phyloP scores from a whole-genome alignment of 2,113 vertebrate genomes.

The Barbus barbus region DNA sequence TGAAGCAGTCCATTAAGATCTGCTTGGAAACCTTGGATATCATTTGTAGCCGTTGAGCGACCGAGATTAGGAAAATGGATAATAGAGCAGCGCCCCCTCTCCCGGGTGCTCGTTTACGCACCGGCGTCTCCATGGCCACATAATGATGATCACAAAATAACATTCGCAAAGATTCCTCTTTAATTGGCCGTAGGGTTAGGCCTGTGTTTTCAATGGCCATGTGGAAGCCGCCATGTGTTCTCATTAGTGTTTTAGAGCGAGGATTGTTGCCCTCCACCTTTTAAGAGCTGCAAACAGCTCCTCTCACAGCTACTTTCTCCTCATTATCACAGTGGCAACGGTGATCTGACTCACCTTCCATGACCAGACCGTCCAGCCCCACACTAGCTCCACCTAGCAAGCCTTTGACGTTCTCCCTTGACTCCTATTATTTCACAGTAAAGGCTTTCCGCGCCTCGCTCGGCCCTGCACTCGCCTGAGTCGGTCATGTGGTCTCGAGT shows the following conservation, averaged over 20 bases:
- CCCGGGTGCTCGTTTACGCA: conserved; percentile 10
- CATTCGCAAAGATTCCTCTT: conserved; percentile 35
- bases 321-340: conserved; percentile 55
- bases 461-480: background rate
- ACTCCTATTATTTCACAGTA: conserved; percentile 41
- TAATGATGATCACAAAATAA: conserved; percentile 33
- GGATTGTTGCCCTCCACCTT: conserved; percentile 44
- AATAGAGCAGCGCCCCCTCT: conserved; percentile 36
- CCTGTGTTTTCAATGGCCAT: background rate
- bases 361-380: conserved; percentile 5
- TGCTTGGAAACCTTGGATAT: background rate
- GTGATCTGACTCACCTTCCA: conserved; percentile 49
- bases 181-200: conserved; percentile 41
- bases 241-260: conserved; percentile 52
- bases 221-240: conserved; percentile 38
- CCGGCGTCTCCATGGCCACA: conserved; percentile 21
- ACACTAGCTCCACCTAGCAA: conserved; percentile 29
- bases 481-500: conserved; percentile 18
- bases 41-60: conserved; percentile 23
- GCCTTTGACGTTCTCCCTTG: conserved; percentile 28
- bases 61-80: conserved; percentile 33
- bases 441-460: conserved; percentile 19
- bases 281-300: conserved; percentile 43
- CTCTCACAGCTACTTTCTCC: conserved; percentile 52
- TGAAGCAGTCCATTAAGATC: conserved; percentile 9